These are phyloP conservation scores for Leiothrix lutea DNA, from an alignment of 2,113 vertebrate species.

Conservation along the genomic window DNA sequence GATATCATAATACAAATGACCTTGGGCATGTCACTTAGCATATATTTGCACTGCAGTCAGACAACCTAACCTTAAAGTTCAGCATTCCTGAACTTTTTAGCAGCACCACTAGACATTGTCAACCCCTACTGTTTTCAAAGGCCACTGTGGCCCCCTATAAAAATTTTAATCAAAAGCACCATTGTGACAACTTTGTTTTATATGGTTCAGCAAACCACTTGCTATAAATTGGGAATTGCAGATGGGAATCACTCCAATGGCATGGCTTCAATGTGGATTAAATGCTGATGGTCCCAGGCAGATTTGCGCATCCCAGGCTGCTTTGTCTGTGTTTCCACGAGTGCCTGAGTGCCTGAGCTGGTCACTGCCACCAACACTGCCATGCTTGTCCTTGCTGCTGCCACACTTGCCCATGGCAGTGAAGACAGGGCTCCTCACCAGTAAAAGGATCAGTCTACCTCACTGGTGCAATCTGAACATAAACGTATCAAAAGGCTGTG, in stretches of 20 bases:
- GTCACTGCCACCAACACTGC: background rate
- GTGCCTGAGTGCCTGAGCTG: background rate
- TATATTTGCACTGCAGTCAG: slow-evolving; percentile 69
- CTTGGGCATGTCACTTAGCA: slow-evolving; percentile 68
- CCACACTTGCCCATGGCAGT: background rate
- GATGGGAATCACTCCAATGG: background rate
- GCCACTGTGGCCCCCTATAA: slow-evolving; percentile 3
- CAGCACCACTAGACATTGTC: slow-evolving; percentile 45
- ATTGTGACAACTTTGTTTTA: slow-evolving; percentile 37
- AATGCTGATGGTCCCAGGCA: background rate
- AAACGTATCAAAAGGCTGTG: background rate
- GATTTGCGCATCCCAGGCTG: background rate
- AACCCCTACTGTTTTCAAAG: slow-evolving; percentile 50
- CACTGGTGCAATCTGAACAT: background rate
- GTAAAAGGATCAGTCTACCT: background rate
- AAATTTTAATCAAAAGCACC: slow-evolving; percentile 32
- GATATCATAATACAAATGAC: slow-evolving; percentile 67
- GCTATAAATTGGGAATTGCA: background rate
- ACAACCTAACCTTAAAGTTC: slow-evolving; percentile 67
- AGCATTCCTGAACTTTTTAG: slow-evolving; percentile 65
- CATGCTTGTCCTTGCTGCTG: background rate
- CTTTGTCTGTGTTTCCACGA: background rate
- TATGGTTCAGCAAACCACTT: background rate
- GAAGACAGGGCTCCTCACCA: background rate
- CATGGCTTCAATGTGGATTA: background rate